A percentile compares a stretch with the other conserved stretches of the same genome.
Conservation (phyloP, 2,888 invertebrate genomes). For the Caenorhabditis afra region DNA sequence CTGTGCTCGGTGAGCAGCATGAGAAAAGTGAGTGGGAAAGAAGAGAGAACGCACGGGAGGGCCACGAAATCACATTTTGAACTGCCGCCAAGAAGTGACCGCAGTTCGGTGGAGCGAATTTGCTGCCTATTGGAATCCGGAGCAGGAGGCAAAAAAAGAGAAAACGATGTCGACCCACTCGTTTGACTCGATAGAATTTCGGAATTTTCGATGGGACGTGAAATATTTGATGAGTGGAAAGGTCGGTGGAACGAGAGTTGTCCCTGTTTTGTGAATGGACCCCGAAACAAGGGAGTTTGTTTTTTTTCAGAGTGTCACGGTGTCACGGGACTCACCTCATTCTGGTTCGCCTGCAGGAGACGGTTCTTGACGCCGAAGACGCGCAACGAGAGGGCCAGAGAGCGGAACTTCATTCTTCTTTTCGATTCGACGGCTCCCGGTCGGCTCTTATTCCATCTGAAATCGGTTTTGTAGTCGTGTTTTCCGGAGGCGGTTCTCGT, state of each 20-base stretch:
- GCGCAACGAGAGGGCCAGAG: constrained; percentile 77
- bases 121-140: no score
- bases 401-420: constrained; percentile 77
- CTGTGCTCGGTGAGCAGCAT: constrained; percentile 43
- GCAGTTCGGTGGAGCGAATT: no score
- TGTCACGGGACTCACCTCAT: constrained; percentile 38
- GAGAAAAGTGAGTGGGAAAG: constrained; percentile 12
- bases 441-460: constrained; percentile 54
- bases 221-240: constrained; percentile 38
- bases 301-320: no score
- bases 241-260: constrained; percentile 4
- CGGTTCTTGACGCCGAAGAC: constrained; percentile 75
- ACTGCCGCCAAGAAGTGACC: not conserved
- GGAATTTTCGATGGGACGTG: constrained; percentile 6
- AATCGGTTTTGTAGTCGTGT: not conserved
- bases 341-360: constrained; percentile 48
- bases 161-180: no score
- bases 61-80: constrained; percentile 8
- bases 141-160: not conserved
- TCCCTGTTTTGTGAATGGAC: constrained; percentile 19
- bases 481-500: not conserved
- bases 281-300: not conserved
- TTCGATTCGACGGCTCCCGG: not conserved
- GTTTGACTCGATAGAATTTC: not conserved
- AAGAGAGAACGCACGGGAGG: not conserved